Conservation (phyloP, 2,113 vertebrate genomes). For the Amblyopsis rosae region DNA sequence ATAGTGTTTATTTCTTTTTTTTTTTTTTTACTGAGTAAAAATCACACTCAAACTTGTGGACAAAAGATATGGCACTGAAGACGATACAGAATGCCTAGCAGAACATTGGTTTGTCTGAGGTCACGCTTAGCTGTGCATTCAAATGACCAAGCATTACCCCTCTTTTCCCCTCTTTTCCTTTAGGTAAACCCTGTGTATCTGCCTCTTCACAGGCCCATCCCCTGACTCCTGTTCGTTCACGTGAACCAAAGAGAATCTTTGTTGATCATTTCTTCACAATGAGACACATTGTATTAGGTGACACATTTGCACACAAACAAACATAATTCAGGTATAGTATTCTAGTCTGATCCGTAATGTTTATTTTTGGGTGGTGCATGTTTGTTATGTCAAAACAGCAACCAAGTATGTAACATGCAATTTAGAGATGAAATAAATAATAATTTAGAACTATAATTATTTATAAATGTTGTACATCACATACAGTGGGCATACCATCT, state of each 20-base stretch:
- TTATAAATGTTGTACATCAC: too few relatives aligned
- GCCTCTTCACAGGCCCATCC: slow-evolving; percentile 5
- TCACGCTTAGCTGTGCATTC: neutral
- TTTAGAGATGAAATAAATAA: too few relatives aligned
- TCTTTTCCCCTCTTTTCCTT: neutral
- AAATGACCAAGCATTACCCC: neutral
- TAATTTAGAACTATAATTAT: too few relatives aligned
- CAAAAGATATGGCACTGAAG: too few relatives aligned
- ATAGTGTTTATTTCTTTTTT: too few relatives aligned
- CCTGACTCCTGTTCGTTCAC: slow-evolving; percentile 30
- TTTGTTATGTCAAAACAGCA: too few relatives aligned
- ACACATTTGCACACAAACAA: slow-evolving; percentile 15
- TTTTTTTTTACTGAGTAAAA: too few relatives aligned
- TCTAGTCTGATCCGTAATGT: slow-evolving; percentile 1
- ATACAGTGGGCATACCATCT: too few relatives aligned
- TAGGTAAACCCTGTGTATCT: neutral
- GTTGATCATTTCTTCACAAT: slow-evolving; percentile 43
- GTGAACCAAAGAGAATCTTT: slow-evolving; percentile 36
- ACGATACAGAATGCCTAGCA: too few relatives aligned
- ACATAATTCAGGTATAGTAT: slow-evolving; percentile 4
- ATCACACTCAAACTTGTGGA: neutral
- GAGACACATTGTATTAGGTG: slow-evolving; percentile 42
- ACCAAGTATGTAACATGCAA: too few relatives aligned
- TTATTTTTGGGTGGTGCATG: too few relatives aligned
- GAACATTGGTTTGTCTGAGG: too few relatives aligned